Evolutionary conservation across 1,140 invertebrate species (phyloP).

Genomic region (Cheumatopsyche charites): DNA sequence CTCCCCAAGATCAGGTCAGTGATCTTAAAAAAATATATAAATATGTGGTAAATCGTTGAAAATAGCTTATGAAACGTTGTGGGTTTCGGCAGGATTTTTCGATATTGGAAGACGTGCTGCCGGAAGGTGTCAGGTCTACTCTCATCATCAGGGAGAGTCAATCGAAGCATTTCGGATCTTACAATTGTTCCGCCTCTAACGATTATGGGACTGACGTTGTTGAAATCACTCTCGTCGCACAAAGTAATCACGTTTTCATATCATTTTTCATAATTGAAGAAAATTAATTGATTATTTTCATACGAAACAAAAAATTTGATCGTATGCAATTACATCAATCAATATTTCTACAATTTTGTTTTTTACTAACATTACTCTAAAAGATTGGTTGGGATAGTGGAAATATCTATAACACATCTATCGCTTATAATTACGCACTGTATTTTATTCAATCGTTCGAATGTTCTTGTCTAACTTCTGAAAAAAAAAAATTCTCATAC

Average conservation of each 20-base stretch:
- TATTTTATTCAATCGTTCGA: no score
- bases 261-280: neutral
- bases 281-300: no score
- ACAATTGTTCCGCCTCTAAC: conserved; percentile 94
- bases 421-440: no score
- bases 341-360: no score
- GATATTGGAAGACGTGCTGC: conserved; percentile 68
- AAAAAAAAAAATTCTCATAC: no score
- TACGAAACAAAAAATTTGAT: no score
- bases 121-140: conserved; percentile 74
- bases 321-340: no score
- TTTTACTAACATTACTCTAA: no score
- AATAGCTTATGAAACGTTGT: neutral
- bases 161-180: conserved; percentile 87
- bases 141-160: conserved; percentile 84
- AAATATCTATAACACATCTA: no score
- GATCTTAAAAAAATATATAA: neutral
- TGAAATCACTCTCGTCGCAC: conserved; percentile 82
- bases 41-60: no score
- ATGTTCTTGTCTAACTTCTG: no score
- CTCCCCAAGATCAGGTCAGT: conserved; percentile 59
- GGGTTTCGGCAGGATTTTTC: conserved; percentile 66
- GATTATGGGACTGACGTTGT: conserved; percentile 85
- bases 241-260: conserved; percentile 70
- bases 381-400: no score